Base-by-base conservation (phyloP, 2,113 vertebrate species). In the Eublepharis macularius region DNA sequence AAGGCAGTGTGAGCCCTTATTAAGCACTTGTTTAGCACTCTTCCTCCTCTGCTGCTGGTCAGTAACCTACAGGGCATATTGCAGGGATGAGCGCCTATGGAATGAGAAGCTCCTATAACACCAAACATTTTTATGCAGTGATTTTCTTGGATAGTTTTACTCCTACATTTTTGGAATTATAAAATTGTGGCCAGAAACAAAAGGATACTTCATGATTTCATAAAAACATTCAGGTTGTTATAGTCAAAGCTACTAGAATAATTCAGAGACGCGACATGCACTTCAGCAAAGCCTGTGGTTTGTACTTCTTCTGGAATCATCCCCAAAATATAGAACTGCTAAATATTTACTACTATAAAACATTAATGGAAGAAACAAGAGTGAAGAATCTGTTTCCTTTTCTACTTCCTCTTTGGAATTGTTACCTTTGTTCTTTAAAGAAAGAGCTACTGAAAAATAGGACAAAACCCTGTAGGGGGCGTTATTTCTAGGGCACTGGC, bases 401-500 rank as follows among this genome's bases (percentile, higher is more conserved):
- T 43, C 47, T 47, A 54, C 70, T 84, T 91, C 82, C 54, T 86
- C 66, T 74, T 26, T 65, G n/a, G 26, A 14, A 74, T 73, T 63
- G 68, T 74, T 74, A 57, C n/a, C 84, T 74, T 80, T 86, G 77
- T 74, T 21, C 24, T 19, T 74, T 73, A 80, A 85, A 86, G 69
- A 83, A 83, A 91, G 1, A 2, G 1, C 24, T 76, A 75, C 86
- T 80, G 43, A 21, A 86, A 92, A 92, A 76, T 82, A 82, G 88
- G 83, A 60, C 90, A 90, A 90, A 87, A 70, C 60, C 81, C 41
- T 0, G 29, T 19, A 86, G 85, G 87, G 0, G 13, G 84, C 2
- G 6, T 82, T 78, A 83, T 92, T 88, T 94, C 84, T 90, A 86
- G 86, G 87, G 69, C 88, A 80, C 43, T 82, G 34, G 69, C 41